Evolutionary conservation across 2,113 vertebrate species (phyloP), one percentile per base, ranked within the genome.

Genomic region (Cyphomyrus plagiostoma): DNA sequence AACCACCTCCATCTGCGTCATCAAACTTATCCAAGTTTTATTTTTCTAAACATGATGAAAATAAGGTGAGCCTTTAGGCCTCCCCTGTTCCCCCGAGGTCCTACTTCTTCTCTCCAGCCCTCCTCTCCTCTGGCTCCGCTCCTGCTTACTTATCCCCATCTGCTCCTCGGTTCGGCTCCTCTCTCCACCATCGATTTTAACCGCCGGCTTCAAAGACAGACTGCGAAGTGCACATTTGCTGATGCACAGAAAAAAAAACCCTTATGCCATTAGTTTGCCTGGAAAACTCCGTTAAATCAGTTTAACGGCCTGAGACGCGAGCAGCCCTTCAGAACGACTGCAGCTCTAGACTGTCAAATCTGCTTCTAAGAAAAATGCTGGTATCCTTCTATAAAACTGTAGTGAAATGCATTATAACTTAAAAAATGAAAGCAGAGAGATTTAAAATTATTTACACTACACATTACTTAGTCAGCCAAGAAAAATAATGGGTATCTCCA

Each of bases 221-320:
- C 17, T 48, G 82, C 82, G 39, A 46, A 84, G 82, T 84, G 42
- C 82, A 84, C 82, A 46, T 84, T 84, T 80, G 74, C 74, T 80
- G 74, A 84, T 23, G 82, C 82, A n/a, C 39, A 23, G 45, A 23
- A 23, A 84, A 45, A 45, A 83, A 84, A 48, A 0, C 45, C 82
- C 82, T 46, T 21, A 84, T 42, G 21, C 23, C 82, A 84, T 84
- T 84, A 46, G 82, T 42, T 84, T 48, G 82, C 21, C 45, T 48
- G 45, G 45, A 84, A 84, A 84, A 46, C 39, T 84, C 42, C 23
- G 82, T 48, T 45, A 46, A 45, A 48, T 48, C 35, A 46, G 82
- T 46, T 45, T 84, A 84, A 84, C 82, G n/a, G 82, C 82, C 45
- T n/a, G 82, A 84, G 82, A 48, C 80, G 10, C 8, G 21, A 45